Percentiles rank a stretch among this genome's conserved stretches.
Evolutionary conservation across 1,140 invertebrate genomes (phyloP).

Genomic region (Sarcophaga peregrina): DNA sequence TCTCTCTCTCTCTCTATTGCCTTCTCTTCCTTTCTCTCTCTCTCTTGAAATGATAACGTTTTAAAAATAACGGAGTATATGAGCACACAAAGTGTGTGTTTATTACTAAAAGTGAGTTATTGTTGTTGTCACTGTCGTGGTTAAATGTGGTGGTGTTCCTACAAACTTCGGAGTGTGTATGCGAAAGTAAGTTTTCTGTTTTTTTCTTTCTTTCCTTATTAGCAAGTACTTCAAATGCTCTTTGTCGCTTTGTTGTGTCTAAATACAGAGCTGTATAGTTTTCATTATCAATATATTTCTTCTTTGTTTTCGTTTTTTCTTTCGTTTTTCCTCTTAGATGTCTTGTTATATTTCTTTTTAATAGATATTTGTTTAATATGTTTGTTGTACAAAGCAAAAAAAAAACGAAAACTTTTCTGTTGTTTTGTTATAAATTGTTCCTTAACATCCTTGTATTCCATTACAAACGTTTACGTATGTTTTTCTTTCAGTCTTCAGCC

Average conservation of each 20-base stretch:
- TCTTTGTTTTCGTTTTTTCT: no score
- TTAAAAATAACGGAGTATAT: no score
- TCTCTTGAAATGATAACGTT: no score
- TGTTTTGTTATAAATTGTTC: conserved; percentile 3
- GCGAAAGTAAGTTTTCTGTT: background rate
- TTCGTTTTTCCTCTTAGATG: no score
- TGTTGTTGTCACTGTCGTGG: conserved; percentile 39
- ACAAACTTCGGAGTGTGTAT: background rate
- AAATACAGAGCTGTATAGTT: no score
- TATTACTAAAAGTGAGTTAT: conserved; percentile 32
- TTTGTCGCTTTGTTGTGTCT: no score
- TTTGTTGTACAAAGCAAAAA: background rate
- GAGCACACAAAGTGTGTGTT: background rate
- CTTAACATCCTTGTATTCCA: background rate
- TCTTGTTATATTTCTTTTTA: background rate
- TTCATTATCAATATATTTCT: no score
- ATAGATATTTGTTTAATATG: conserved; percentile 26
- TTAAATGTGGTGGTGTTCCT: conserved; percentile 20
- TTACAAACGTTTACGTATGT: no score
- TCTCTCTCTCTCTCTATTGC: background rate
- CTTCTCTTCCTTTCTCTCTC: no score
- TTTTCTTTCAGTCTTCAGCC: background rate
- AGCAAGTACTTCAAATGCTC: no score
- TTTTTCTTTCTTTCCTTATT: no score
- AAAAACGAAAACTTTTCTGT: background rate